Evolutionary conservation across 1,140 invertebrate genomes (phyloP).

Genomic region (Papilio glaucus): DNA sequence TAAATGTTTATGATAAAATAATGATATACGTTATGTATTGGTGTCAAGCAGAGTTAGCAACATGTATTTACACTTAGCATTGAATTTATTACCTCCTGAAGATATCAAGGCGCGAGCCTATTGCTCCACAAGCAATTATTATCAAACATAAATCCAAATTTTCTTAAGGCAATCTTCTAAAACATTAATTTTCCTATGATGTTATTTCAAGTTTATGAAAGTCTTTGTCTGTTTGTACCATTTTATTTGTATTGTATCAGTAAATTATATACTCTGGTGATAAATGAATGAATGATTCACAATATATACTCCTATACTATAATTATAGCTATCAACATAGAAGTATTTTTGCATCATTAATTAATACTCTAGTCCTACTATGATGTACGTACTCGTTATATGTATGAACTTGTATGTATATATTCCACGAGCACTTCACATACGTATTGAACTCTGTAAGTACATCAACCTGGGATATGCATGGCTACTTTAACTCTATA

Average conservation of each 20-base stretch:
- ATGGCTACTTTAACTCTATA: background rate
- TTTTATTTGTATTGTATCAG: background rate
- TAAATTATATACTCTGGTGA: too few relatives aligned
- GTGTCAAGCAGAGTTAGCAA: conserved; percentile 3
- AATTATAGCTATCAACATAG: too few relatives aligned
- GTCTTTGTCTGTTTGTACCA: background rate
- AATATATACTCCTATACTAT: too few relatives aligned
- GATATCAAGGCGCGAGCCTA: background rate
- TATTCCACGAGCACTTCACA: too few relatives aligned
- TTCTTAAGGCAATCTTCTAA: background rate
- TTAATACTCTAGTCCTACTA: too few relatives aligned
- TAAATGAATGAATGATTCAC: too few relatives aligned
- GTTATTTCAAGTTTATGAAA: background rate
- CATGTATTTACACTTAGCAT: background rate
- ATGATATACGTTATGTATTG: conserved; percentile 1
- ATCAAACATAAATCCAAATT: too few relatives aligned
- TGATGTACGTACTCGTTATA: too few relatives aligned
- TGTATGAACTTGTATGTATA: too few relatives aligned
- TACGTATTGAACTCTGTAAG: background rate
- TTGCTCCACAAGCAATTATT: background rate
- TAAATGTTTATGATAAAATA: conserved; percentile 1
- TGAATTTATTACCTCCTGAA: background rate
- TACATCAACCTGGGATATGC: background rate
- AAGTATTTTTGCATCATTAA: too few relatives aligned
- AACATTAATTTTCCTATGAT: background rate